Evolutionary conservation across 2,113 vertebrate species (phyloP).

Genomic region (Istiophorus platypterus): DNA sequence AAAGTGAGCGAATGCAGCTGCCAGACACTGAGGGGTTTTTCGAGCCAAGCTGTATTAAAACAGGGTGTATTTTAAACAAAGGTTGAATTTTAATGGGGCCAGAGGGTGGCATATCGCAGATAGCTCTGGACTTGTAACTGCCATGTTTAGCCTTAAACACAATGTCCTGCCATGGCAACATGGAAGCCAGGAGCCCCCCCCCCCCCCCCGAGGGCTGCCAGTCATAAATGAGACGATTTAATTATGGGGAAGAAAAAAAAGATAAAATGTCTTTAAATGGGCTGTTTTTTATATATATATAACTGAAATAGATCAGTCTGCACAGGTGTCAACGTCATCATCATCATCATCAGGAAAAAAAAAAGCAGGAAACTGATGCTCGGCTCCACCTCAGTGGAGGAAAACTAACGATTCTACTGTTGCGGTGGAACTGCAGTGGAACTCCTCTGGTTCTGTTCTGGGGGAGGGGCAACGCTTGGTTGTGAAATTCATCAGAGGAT

Average conservation of each 20-base stretch:
- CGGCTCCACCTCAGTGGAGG: too few species aligned
- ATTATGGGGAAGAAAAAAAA: conserved; percentile 1
- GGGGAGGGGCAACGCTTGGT: too few species aligned
- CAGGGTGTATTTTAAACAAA: conserved; percentile 55
- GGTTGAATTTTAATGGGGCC: conserved; percentile 46
- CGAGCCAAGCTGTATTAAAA: conserved; percentile 34
- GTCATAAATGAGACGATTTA: conserved; percentile 39
- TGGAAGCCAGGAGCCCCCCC: conserved; percentile 16
- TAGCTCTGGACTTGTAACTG: conserved; percentile 28
- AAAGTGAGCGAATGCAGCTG: neutral
- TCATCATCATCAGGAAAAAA: neutral
- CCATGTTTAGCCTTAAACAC: conserved; percentile 42
- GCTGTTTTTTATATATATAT: conserved; percentile 1
- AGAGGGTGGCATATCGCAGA: conserved; percentile 43
- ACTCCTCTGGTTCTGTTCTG: too few species aligned
- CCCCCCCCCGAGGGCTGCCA: neutral
- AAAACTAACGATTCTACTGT: too few species aligned
- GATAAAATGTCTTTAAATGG: neutral
- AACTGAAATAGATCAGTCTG: neutral
- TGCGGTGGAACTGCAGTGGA: too few species aligned
- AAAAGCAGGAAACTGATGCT: too few species aligned
- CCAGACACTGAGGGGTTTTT: conserved; percentile 1
- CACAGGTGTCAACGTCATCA: neutral
- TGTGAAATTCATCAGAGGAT: too few species aligned
- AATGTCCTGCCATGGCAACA: conserved; percentile 47